Percentiles rank a stretch among this genome's conserved stretches.
Conservation (phyloP, 1,140 invertebrate species). For the Belonocnema kinseyi region DNA sequence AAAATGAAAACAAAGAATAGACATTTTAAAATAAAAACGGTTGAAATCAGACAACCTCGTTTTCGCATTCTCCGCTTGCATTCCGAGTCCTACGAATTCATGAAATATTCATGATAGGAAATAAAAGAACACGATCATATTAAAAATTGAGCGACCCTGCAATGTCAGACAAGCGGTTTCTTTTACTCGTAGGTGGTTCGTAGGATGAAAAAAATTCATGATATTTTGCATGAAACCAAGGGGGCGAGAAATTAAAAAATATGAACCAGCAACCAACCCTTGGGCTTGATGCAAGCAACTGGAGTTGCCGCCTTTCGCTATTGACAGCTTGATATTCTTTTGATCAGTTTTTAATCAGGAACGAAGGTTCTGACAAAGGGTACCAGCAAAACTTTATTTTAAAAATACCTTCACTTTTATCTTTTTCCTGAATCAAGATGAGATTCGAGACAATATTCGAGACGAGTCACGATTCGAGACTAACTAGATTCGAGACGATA, state of each 20-base stretch:
- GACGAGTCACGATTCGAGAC: no score
- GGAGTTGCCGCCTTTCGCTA: no score
- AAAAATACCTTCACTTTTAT: no score
- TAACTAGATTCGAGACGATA: no score
- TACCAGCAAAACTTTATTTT: no score
- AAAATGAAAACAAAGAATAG: slow-evolving; percentile 12
- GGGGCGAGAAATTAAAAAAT: background rate
- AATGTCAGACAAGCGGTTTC: slow-evolving; percentile 1
- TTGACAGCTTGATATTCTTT: slow-evolving; percentile 1
- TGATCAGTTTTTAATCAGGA: slow-evolving; percentile 24
- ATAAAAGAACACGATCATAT: background rate
- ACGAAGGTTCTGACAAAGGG: background rate
- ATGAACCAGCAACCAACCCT: background rate
- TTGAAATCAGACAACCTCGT: slow-evolving; percentile 23
- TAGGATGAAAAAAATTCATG: background rate
- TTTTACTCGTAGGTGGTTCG: background rate
- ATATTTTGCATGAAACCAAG: no score
- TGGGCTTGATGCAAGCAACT: background rate
- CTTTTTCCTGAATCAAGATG: no score
- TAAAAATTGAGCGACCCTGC: slow-evolving; percentile 19
- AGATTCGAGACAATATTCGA: no score
- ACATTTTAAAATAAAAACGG: slow-evolving; percentile 19
- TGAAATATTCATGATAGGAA: slow-evolving; percentile 13
- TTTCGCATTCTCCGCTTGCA: slow-evolving; percentile 1
- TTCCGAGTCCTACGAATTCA: slow-evolving; percentile 15